Evolutionary conservation across 1,140 invertebrate genomes (phyloP).

Genomic region (Heliconius himera): DNA sequence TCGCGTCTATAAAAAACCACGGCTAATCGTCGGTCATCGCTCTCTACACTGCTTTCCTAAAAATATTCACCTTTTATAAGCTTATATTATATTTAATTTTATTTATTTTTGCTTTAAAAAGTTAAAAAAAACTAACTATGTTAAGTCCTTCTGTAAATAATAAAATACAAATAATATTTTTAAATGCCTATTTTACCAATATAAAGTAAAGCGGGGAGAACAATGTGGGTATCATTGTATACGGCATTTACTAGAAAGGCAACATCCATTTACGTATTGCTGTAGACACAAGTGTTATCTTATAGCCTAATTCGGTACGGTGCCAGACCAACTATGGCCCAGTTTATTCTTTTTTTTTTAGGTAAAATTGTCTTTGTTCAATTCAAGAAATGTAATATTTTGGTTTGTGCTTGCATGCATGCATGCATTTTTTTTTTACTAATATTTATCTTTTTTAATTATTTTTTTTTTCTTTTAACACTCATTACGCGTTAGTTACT

Average conservation of each 20-base stretch:
- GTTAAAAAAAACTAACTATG: not conserved
- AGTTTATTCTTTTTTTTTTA: conserved; percentile 29
- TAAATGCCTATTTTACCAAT: not conserved
- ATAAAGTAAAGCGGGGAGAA: not conserved
- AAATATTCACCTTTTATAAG: conserved; percentile 33
- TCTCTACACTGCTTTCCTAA: conserved; percentile 48
- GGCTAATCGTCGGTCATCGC: conserved; percentile 73
- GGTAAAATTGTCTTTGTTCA: conserved; percentile 3
- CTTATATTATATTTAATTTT: not conserved
- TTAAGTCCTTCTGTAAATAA: too few relatives aligned
- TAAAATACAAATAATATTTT: too few relatives aligned
- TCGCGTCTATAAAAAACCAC: conserved; percentile 66
- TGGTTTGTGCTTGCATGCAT: not conserved
- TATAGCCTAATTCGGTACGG: conserved; percentile 61
- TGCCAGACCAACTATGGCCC: conserved; percentile 34
- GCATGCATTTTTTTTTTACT: not conserved
- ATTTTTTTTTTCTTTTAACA: too few relatives aligned
- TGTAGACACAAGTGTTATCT: conserved; percentile 57
- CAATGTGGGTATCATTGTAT: not conserved
- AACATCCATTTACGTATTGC: conserved; percentile 12
- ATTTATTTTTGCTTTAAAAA: not conserved
- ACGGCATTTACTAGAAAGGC: conserved; percentile 7
- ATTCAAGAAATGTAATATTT: not conserved
- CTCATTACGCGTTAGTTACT: not conserved
- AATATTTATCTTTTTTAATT: not conserved